Percentiles rank a stretch among this genome's conserved stretches.
Conservation (phyloP, 2,113 vertebrate genomes). For the Myocastor coypus region DNA sequence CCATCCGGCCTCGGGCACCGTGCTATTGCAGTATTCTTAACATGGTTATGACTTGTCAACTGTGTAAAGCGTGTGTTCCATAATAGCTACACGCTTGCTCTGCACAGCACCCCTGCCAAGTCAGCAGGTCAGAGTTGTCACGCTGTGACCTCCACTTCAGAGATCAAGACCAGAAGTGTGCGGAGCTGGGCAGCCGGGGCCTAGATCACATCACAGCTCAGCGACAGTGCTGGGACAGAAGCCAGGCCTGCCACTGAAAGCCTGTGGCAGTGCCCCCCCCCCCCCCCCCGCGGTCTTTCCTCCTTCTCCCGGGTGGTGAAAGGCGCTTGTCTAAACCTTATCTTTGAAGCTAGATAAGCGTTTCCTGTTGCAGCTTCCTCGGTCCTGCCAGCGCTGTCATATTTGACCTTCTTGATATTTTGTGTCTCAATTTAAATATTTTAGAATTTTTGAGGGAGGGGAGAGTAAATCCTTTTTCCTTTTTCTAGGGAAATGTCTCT, state of each 20-base stretch:
- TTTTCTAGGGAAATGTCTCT: not conserved
- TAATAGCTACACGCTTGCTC: not conserved
- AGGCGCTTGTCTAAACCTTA: constrained; percentile 26
- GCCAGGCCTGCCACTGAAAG: not conserved
- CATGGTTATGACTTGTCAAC: not conserved
- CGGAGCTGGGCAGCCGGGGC: not conserved
- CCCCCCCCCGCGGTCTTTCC: not conserved
- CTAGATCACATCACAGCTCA: not conserved
- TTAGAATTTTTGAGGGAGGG: not conserved
- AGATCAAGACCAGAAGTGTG: not conserved
- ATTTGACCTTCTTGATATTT: constrained; percentile 5
- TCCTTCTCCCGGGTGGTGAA: not conserved
- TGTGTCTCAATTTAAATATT: constrained; percentile 14
- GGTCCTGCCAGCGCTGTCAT: not conserved
- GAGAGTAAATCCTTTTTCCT: not conserved
- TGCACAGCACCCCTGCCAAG: not conserved
- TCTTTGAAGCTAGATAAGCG: constrained; percentile 23
- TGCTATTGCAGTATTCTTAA: not conserved
- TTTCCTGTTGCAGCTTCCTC: not conserved
- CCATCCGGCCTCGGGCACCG: rapidly evolving
- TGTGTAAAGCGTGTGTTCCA: not conserved
- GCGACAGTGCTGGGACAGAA: not conserved
- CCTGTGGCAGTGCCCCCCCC: not conserved
- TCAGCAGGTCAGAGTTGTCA: not conserved
- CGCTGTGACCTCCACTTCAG: not conserved